Evolutionary conservation across 2,888 invertebrate species (phyloP).

Genomic region (Marronus borbonicus): DNA sequence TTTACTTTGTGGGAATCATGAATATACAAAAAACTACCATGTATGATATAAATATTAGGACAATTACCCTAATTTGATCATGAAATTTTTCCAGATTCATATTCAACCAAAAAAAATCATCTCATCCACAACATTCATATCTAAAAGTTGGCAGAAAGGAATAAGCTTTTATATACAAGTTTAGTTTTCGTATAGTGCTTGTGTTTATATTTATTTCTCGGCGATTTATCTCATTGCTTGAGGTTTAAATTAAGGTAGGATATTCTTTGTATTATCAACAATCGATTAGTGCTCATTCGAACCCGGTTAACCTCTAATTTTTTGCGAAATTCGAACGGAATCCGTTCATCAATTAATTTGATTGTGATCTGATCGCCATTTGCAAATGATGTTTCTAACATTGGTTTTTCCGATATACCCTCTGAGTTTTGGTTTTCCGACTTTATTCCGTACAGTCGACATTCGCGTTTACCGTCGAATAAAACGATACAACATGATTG

Average conservation of each 20-base stretch:
- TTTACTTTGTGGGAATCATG: too few relatives aligned
- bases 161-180: slow-evolving; percentile 23
- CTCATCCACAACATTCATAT: slow-evolving; percentile 22
- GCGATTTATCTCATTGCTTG: slow-evolving; percentile 9
- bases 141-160: slow-evolving; percentile 42
- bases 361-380: slow-evolving; percentile 26
- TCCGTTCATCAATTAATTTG: neutral
- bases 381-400: slow-evolving; percentile 23
- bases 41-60: too few relatives aligned
- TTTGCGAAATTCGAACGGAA: neutral
- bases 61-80: neutral
- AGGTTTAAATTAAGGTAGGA: slow-evolving; percentile 22
- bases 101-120: neutral
- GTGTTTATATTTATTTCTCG: slow-evolving; percentile 36
- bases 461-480: neutral
- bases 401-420: slow-evolving; percentile 20
- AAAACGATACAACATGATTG: neutral
- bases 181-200: slow-evolving; percentile 14
- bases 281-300: neutral
- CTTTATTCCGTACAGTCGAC: too few relatives aligned
- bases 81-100: neutral
- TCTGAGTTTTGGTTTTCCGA: slow-evolving; percentile 3
- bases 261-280: neutral
- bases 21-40: too few relatives aligned
- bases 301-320: neutral